A percentile compares a stretch with the other conserved stretches of the same genome.
Evolutionary conservation across 2,797 vertebrate genomes (phyloP).

Genomic region (Phoebastria nigripes): DNA sequence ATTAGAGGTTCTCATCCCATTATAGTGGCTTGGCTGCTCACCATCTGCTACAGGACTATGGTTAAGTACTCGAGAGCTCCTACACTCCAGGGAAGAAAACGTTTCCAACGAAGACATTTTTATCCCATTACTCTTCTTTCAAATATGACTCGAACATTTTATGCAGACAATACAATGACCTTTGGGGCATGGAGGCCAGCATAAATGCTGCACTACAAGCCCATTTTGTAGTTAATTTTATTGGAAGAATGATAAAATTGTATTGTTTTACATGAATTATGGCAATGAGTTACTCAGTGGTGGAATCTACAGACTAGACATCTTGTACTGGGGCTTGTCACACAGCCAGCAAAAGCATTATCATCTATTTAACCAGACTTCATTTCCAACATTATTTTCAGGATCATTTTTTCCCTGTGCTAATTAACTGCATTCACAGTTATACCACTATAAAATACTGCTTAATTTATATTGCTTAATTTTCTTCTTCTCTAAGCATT

Average conservation of each 20-base stretch:
- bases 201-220: not conserved
- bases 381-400: conserved; percentile 30
- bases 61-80: not conserved
- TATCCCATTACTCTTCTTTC: conserved; percentile 17
- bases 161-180: conserved; percentile 14
- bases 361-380: conserved; percentile 11
- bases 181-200: conserved; percentile 10
- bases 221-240: conserved; percentile 23
- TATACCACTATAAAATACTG: not conserved
- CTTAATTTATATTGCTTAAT: not conserved
- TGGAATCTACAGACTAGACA: conserved; percentile 51
- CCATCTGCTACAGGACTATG: not conserved
- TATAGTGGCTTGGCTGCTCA: conserved; percentile 23
- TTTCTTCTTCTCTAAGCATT: not conserved
- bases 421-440: conserved; percentile 40
- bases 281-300: conserved; percentile 31
- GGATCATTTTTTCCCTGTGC: not conserved
- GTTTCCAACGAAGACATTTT: conserved; percentile 14
- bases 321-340: conserved; percentile 32
- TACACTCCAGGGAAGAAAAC: conserved; percentile 25
- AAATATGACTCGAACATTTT: not conserved
- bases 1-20: not conserved
- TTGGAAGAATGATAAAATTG: conserved; percentile 28
- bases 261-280: conserved; percentile 35
- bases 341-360: conserved; percentile 55